Evolutionary conservation across 2,797 vertebrate genomes (phyloP).

Genomic region (Anabas testudineus): DNA sequence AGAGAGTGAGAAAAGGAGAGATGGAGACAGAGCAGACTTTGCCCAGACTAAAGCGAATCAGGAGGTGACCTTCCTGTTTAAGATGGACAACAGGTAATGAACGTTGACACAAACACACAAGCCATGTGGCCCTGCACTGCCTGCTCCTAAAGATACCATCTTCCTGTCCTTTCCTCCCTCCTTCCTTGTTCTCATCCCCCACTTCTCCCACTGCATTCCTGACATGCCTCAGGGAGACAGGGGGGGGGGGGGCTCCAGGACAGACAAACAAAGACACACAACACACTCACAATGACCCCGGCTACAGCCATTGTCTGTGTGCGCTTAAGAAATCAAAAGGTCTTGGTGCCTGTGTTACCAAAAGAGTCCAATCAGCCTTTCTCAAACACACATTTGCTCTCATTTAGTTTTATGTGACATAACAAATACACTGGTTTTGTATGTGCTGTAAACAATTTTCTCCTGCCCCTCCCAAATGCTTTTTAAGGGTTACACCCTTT

Average conservation of each 20-base stretch:
- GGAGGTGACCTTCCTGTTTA: constrained; percentile 56
- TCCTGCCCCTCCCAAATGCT: constrained; percentile 34
- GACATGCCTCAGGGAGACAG: constrained; percentile 79
- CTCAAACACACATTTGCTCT: constrained; percentile 33
- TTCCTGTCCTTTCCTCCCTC: constrained; percentile 54
- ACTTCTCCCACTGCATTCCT: constrained; percentile 79
- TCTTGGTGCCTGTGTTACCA: constrained; percentile 66
- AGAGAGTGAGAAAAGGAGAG: neutral
- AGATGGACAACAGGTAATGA: constrained; percentile 66
- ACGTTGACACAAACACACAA: constrained; percentile 60
- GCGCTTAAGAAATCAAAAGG: constrained; percentile 60
- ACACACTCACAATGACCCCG: constrained; percentile 65
- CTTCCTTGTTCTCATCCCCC: constrained; percentile 64
- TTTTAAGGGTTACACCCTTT: constrained; percentile 46
- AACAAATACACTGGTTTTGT: constrained; percentile 12
- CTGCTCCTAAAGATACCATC: constrained; percentile 55
- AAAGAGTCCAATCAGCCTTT: constrained; percentile 42
- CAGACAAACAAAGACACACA: constrained; percentile 72
- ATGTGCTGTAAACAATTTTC: constrained; percentile 31
- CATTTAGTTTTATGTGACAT: constrained; percentile 15
- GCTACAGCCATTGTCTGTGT: constrained; percentile 73
- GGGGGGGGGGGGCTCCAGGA: constrained; percentile 60
- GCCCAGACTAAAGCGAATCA: constrained; percentile 35
- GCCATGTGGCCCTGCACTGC: constrained; percentile 42
- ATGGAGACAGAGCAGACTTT: constrained; percentile 27